Percentiles rank a stretch among this genome's conserved stretches.
Conservation (phyloP, 2,888 invertebrate species). For the Hirtodrosophila histrioides region DNA sequence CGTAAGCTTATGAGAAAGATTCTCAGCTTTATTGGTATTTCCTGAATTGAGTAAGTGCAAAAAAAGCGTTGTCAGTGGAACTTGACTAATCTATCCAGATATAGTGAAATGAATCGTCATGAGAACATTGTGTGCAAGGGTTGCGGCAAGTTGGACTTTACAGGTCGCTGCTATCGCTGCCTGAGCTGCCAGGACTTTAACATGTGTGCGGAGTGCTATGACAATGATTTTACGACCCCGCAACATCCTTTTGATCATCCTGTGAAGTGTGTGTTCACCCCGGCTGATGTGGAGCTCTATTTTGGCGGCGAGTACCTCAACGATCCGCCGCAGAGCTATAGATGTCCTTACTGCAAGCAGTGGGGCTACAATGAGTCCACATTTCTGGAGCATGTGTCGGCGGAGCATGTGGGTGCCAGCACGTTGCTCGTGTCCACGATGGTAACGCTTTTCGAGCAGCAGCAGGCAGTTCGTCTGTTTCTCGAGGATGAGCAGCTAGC, state of each 20-base stretch:
- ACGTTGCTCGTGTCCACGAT: constrained; percentile 62
- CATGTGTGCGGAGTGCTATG: constrained; percentile 60
- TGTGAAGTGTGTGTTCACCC: constrained; percentile 58
- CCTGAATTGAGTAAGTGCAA: constrained; percentile 22
- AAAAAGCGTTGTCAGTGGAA: neutral
- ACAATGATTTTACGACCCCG: constrained; percentile 49
- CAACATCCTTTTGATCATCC: constrained; percentile 67
- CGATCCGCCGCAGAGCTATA: constrained; percentile 69
- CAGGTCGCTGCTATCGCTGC: constrained; percentile 66
- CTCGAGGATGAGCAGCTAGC: constrained; percentile 67
- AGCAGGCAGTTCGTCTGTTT: constrained; percentile 65
- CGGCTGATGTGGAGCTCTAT: constrained; percentile 58
- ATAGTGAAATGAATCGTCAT: constrained; percentile 57
- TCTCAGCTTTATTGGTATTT: constrained; percentile 4
- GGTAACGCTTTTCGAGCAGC: constrained; percentile 63
- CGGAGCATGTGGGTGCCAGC: constrained; percentile 53
- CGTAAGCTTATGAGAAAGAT: constrained; percentile 21
- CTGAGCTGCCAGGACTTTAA: constrained; percentile 59
- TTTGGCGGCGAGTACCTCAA: constrained; percentile 67
- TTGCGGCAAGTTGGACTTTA: constrained; percentile 49
- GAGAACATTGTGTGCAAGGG: constrained; percentile 59
- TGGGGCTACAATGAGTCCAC: constrained; percentile 69
- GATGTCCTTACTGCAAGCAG: constrained; percentile 67
- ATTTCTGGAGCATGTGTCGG: constrained; percentile 61
- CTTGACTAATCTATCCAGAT: neutral